Percentiles rank a stretch among this genome's conserved stretches.
Conservation (phyloP, 2,888 invertebrate species). For the Barypeithes pellucidus region DNA sequence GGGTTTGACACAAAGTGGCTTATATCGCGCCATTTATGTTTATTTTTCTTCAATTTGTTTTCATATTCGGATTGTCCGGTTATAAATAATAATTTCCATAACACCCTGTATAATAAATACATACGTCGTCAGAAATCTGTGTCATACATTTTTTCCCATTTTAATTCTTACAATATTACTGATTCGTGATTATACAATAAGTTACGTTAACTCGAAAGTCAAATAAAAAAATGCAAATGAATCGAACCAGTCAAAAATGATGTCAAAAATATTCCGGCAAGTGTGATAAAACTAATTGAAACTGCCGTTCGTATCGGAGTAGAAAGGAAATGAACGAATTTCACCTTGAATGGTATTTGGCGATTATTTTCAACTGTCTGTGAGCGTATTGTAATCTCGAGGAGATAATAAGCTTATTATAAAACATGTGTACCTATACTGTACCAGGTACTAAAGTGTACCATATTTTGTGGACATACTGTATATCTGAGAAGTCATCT, state of each 20-base stretch:
- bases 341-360: slow-evolving; percentile 29
- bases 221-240: slow-evolving; percentile 12
- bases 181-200: not conserved
- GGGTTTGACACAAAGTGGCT: too few species aligned
- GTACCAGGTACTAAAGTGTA: not conserved
- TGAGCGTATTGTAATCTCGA: slow-evolving; percentile 11
- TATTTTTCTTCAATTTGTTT: too few species aligned
- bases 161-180: not conserved
- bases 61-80: too few species aligned
- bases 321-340: slow-evolving; percentile 29
- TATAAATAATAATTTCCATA: too few species aligned
- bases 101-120: too few species aligned
- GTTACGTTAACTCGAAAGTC: not conserved
- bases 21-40: too few species aligned
- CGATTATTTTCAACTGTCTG: slow-evolving; percentile 13
- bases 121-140: too few species aligned
- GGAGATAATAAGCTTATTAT: slow-evolving; percentile 7
- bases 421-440: not conserved
- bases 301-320: slow-evolving; percentile 4
- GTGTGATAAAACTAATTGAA: slow-evolving; percentile 15
- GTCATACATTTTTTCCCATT: not conserved
- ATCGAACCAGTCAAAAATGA: slow-evolving; percentile 7
- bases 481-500: too few species aligned
- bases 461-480: too few species aligned
- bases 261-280: slow-evolving; percentile 8